A percentile compares a stretch with the other conserved stretches of the same genome.
These are phyloP conservation scores for Ormyrus thymus DNA, from an alignment of 2,888 invertebrate species.

Conservation along the genomic window DNA sequence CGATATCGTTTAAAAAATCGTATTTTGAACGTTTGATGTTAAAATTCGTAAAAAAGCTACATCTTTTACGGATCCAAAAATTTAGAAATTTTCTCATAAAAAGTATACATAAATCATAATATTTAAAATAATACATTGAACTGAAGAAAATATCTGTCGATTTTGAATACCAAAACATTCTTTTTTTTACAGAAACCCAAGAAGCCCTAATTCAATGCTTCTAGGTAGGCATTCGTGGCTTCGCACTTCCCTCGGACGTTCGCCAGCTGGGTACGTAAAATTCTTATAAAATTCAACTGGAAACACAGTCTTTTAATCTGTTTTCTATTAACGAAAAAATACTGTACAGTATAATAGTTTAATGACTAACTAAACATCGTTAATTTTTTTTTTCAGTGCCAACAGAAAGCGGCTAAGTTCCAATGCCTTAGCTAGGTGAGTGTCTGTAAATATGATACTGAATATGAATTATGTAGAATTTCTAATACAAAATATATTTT, in stretches of 20 bases:
- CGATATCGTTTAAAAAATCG: too few relatives aligned
- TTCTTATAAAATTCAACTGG: too few relatives aligned
- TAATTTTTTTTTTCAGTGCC: conserved; percentile 78
- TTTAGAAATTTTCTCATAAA: too few relatives aligned
- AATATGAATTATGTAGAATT: background rate
- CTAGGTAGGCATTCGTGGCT: conserved; percentile 88
- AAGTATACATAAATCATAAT: background rate
- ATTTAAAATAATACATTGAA: background rate
- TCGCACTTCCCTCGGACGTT: conserved; percentile 87
- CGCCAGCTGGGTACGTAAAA: conserved; percentile 83
- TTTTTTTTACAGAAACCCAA: conserved; percentile 72
- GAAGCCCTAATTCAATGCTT: conserved; percentile 80
- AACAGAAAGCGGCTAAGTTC: conserved; percentile 88
- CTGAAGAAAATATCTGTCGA: background rate
- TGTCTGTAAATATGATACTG: conserved; percentile 24
- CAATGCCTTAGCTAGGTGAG: conserved; percentile 91
- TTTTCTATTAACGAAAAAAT: too few relatives aligned
- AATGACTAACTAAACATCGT: too few relatives aligned
- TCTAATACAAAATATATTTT: too few relatives aligned
- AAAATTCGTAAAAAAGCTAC: too few relatives aligned
- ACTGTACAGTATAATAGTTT: too few relatives aligned
- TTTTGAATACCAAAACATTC: background rate
- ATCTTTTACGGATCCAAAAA: too few relatives aligned
- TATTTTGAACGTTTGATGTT: too few relatives aligned
- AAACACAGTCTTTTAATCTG: too few relatives aligned